A percentile compares a stretch with the other conserved stretches of the same genome.
Conservation (phyloP, 1,140 invertebrate species). For the Euura saliciscinereae region DNA sequence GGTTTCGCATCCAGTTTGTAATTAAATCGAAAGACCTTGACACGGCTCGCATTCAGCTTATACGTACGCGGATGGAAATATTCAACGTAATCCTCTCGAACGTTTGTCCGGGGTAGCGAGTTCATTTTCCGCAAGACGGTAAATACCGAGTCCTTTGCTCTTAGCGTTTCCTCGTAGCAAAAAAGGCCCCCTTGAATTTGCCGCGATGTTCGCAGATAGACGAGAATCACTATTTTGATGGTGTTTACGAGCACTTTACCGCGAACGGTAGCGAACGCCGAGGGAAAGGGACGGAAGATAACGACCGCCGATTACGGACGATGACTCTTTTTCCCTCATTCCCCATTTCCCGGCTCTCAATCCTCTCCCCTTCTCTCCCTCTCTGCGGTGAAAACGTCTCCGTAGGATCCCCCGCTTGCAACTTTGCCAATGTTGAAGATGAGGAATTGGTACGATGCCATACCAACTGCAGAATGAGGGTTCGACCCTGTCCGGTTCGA, state of each 20-base stretch:
- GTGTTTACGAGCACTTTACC: slow-evolving; percentile 4
- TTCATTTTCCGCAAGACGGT: too few species aligned
- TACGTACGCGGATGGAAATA: too few species aligned
- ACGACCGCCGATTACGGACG: slow-evolving; percentile 4
- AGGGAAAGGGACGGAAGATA: slow-evolving; percentile 1
- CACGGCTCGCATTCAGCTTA: too few species aligned
- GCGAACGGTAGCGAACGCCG: neutral
- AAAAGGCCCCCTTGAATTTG: neutral
- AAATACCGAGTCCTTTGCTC: neutral
- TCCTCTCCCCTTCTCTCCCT: neutral
- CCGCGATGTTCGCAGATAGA: neutral
- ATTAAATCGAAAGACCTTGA: too few species aligned
- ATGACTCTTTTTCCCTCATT: slow-evolving; percentile 4
- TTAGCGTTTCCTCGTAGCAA: neutral
- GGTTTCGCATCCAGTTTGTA: too few species aligned
- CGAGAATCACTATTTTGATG: neutral
- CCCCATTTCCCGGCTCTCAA: neutral
- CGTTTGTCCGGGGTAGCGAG: too few species aligned
- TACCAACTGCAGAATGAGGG: too few species aligned
- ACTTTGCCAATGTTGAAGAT: too few species aligned
- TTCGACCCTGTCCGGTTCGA: too few species aligned
- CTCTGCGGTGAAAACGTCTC: neutral
- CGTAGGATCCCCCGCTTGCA: too few species aligned
- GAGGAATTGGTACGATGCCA: too few species aligned
- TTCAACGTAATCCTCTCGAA: too few species aligned